Evolutionary conservation across 2,888 invertebrate species (phyloP), one percentile per base, ranked within the genome.

Genomic region (Dolomedes plantarius): DNA sequence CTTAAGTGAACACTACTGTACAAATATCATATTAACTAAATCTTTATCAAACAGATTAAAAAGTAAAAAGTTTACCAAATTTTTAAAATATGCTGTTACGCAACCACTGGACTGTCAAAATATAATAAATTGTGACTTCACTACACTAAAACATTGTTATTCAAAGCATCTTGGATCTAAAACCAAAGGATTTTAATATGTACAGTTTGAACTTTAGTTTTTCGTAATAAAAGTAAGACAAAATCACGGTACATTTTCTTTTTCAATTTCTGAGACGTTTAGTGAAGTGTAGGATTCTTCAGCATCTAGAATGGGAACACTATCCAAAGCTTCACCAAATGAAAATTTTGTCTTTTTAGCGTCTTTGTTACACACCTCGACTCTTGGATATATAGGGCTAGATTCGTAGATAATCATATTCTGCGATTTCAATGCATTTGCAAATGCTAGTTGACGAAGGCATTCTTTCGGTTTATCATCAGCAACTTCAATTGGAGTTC

Each of bases 401-500:
- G 23, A 77, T 9, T 68, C 83, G 27, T 69, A 29, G 13, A 36
- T 19, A 0, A 32, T 32, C 3, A 68, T 23, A 39, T 85, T 77
- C 9, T 77, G 77, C 32, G 77, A 71, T 39, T 68, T 72, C 32
- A 85, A 39, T 29, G 68, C 50, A 28, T 72, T 65, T 9, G 64
- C 50, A 56, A 72, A 64, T 1, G 64, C 29, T 5, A 39, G 28
- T n/a, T 28, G 56, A 36, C 19, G 46, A n/a, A 46, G 2, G 23
- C 16, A 50, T 5, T 75, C 68, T 31, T 39, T 56, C 2, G 50
- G 13, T 28, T 50, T 29, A 71, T 76, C 76, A 32, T 83, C 82
- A 19, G 72, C 39, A 6, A 85, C 83, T 73, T 85, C 79, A 29
- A 86, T 86, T 7, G 86, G 86, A 28, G 86, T 86, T 75, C 86